Percentiles rank a stretch among this genome's conserved stretches.
These are phyloP conservation scores for Mirza zaza DNA, from an alignment of 2,113 vertebrate genomes.

Conservation along the genomic window DNA sequence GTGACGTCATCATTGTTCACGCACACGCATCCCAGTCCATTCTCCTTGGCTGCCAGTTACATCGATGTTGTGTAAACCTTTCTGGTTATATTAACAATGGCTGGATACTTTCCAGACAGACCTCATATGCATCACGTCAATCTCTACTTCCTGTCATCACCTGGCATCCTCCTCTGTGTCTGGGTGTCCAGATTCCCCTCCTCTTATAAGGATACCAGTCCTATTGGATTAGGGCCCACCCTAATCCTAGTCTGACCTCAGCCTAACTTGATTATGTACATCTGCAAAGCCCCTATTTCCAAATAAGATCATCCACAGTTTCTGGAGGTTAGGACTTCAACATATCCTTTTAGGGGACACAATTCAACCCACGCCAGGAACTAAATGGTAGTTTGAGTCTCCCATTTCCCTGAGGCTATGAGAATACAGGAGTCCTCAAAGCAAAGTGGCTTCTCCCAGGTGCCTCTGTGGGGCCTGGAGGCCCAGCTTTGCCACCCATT, in stretches of 20 bases:
- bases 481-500: too few relatives aligned
- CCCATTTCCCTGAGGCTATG: neutral
- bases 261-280: neutral
- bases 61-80: too few relatives aligned
- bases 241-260: neutral
- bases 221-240: accelerated
- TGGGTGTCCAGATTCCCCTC: neutral
- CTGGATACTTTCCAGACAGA: too few relatives aligned
- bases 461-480: accelerated
- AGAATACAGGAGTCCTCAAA: neutral
- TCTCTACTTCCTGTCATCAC: accelerated
- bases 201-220: neutral
- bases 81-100: too few relatives aligned
- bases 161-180: accelerated
- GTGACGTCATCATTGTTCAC: too few relatives aligned
- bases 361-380: neutral
- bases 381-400: neutral
- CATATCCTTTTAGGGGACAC: neutral
- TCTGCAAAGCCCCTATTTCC: neutral
- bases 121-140: accelerated
- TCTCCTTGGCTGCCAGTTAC: too few relatives aligned
- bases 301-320: neutral
- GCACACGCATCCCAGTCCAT: too few relatives aligned
- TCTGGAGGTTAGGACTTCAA: neutral
- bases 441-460: neutral